Evolutionary conservation across 30 jellyfish, hydroid and myxozoan species (phyloP).

Genomic region (Turritopsis rubra): DNA sequence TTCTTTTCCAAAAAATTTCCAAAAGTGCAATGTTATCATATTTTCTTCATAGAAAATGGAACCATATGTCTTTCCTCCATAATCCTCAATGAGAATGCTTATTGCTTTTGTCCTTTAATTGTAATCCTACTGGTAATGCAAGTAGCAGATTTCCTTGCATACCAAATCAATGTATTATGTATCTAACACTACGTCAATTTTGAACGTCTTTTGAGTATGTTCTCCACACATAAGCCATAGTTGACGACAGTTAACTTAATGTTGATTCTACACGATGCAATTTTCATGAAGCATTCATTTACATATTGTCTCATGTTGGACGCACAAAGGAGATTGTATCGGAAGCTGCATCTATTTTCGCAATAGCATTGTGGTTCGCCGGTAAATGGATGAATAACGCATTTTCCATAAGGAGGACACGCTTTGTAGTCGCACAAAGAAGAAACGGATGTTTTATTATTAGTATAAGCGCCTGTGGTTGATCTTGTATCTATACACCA

Average conservation of each 20-base stretch:
- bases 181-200: background rate
- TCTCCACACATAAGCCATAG: conserved; percentile 4
- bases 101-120: too few relatives aligned
- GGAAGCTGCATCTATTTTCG: conserved; percentile 5
- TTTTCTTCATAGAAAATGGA: too few relatives aligned
- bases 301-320: conserved; percentile 6
- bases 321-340: conserved; percentile 10
- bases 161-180: too few relatives aligned
- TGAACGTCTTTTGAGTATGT: background rate
- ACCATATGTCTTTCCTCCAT: too few relatives aligned
- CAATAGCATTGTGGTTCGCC: conserved; percentile 18
- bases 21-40: too few relatives aligned
- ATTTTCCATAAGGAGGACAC: conserved; percentile 24
- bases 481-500: background rate
- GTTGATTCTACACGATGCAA: conserved; percentile 7
- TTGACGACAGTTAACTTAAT: background rate
- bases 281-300: conserved; percentile 19
- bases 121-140: too few relatives aligned
- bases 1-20: too few relatives aligned
- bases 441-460: background rate
- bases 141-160: too few relatives aligned
- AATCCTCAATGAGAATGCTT: too few relatives aligned
- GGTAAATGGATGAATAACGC: background rate
- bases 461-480: background rate
- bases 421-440: conserved; percentile 10